Percentiles rank a stretch among this genome's conserved stretches.
phyloP scores from a whole-genome alignment of 1,140 invertebrate genomes.

The Trypoxylus dichotomus region DNA sequence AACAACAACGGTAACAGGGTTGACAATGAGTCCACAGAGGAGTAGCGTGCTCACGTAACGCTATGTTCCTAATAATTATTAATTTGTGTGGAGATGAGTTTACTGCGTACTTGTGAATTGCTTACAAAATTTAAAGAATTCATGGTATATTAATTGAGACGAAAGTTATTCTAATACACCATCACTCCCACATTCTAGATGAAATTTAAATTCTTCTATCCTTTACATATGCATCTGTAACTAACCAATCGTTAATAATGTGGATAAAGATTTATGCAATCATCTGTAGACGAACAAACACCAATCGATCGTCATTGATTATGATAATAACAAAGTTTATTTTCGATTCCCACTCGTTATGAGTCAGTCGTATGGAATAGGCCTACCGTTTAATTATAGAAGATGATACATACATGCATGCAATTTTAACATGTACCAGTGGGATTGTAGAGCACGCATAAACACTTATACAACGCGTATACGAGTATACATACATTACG shows the following conservation, averaged over 20 bases:
- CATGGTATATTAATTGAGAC: not conserved
- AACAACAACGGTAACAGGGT: too few species aligned
- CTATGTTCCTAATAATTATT: too few species aligned
- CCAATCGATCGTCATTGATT: not conserved
- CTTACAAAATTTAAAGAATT: not conserved
- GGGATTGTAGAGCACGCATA: not conserved
- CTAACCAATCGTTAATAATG: not conserved
- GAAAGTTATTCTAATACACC: not conserved
- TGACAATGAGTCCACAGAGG: too few species aligned
- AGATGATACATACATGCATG: slow-evolving; percentile 14
- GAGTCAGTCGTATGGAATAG: slow-evolving; percentile 5
- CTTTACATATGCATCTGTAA: not conserved
- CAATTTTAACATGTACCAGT: not conserved
- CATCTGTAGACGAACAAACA: not conserved
- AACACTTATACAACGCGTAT: not conserved
- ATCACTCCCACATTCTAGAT: not conserved
- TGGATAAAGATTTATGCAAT: not conserved
- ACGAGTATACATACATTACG: not conserved
- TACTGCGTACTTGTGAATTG: too few species aligned
- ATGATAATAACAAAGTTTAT: slow-evolving; percentile 8
- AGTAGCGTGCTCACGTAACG: too few species aligned
- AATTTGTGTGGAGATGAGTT: too few species aligned
- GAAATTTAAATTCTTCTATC: not conserved
- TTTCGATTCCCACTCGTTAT: slow-evolving; percentile 18
- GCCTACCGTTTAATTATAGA: slow-evolving; percentile 16